Conservation (phyloP, 2,113 vertebrate genomes). For the Sapajus apella region DNA sequence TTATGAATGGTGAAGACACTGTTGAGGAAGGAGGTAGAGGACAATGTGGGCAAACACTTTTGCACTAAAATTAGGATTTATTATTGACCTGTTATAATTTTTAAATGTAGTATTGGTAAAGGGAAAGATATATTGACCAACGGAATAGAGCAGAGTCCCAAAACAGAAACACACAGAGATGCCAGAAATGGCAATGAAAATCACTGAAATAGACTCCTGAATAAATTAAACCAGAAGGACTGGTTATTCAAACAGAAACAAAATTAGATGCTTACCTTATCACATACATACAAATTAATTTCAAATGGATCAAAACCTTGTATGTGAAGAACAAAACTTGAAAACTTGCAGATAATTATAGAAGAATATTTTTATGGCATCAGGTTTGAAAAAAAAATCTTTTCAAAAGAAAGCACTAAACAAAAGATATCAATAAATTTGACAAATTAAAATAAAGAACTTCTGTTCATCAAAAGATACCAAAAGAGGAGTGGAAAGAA, state of each 20-base stretch:
- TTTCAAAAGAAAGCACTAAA: not conserved
- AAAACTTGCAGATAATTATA: not conserved
- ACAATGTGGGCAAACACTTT: not conserved
- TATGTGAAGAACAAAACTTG: not conserved
- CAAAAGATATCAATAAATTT: not conserved
- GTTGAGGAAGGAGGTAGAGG: not conserved
- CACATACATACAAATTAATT: not conserved
- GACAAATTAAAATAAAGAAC: not conserved
- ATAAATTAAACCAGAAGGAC: not conserved
- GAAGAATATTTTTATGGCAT: not conserved
- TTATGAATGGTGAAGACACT: not conserved
- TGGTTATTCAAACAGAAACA: not conserved
- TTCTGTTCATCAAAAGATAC: not conserved
- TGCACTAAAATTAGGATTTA: not conserved
- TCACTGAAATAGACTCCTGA: not conserved
- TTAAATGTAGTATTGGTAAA: not conserved
- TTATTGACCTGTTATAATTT: not conserved
- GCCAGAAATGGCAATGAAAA: not conserved
- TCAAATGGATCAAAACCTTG: not conserved
- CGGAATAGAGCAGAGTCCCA: not conserved
- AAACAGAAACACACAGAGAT: not conserved
- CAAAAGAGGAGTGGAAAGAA: not conserved
- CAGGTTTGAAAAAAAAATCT: not conserved
- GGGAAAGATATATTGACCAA: not conserved
- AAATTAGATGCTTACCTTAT: not conserved